A percentile compares a stretch with the other conserved stretches of the same genome.
phyloP scores from a whole-genome alignment of 2,113 vertebrate genomes.

The Oryzias celebensis region DNA sequence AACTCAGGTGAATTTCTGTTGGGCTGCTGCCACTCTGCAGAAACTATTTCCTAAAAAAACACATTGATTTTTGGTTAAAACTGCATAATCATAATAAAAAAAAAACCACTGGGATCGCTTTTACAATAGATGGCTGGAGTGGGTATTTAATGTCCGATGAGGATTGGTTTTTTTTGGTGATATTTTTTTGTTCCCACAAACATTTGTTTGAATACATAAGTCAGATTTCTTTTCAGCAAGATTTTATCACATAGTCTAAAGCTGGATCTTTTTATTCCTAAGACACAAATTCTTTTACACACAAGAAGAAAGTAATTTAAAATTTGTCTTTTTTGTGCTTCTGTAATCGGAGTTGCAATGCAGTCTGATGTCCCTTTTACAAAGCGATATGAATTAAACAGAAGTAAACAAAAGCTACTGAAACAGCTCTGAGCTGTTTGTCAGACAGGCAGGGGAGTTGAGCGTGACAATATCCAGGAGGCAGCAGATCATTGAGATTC shows the following conservation, averaged over 20 bases:
- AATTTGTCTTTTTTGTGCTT: slow-evolving; percentile 16
- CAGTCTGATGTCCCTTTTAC: slow-evolving; percentile 5
- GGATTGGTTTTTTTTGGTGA: no score
- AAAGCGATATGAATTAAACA: slow-evolving; percentile 42
- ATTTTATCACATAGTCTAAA: neutral
- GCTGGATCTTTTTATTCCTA: neutral
- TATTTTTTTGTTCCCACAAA: no score
- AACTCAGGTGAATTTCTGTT: no score
- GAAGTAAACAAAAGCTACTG: slow-evolving; percentile 36
- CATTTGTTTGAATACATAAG: no score
- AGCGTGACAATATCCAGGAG: slow-evolving; percentile 43
- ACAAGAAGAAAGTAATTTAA: neutral
- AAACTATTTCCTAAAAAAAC: no score
- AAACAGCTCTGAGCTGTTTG: slow-evolving; percentile 49
- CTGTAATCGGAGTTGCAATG: slow-evolving; percentile 20
- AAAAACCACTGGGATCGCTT: no score
- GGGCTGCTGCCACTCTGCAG: no score
- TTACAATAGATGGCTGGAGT: no score
- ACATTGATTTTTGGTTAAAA: no score
- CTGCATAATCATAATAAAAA: no score
- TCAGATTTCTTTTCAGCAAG: no score
- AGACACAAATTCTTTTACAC: neutral
- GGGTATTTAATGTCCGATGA: no score
- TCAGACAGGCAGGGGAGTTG: slow-evolving; percentile 26
- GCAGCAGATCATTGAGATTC: neutral